Conservation (phyloP, 2,113 vertebrate species). For the Toxotes chatareus region DNA sequence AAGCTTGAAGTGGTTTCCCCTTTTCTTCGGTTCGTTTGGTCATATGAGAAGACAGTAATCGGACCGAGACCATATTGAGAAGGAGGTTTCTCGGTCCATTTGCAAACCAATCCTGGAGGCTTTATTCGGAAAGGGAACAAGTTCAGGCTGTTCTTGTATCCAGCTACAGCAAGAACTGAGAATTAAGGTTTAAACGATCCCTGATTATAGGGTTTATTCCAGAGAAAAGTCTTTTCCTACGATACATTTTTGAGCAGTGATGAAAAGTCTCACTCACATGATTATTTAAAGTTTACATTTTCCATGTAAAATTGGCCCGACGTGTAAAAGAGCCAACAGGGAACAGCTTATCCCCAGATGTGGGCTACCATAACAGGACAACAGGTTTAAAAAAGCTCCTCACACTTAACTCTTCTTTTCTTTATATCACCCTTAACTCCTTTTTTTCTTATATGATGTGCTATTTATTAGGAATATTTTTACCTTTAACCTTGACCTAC, state of each 20-base stretch:
- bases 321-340: not conserved
- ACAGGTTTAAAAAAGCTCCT: not conserved
- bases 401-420: not conserved
- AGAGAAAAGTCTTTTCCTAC: not conserved
- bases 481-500: constrained; percentile 55
- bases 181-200: constrained; percentile 3
- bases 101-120: constrained; percentile 41
- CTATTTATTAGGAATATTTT: constrained; percentile 51
- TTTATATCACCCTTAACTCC: not conserved
- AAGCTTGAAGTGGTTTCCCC: constrained; percentile 39
- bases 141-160: constrained; percentile 6
- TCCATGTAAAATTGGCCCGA: not conserved
- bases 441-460: not conserved
- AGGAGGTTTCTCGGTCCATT: constrained; percentile 53
- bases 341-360: not conserved
- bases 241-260: constrained; percentile 1
- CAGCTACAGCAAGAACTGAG: constrained; percentile 7
- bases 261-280: not conserved
- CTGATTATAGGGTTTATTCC: constrained; percentile 30
- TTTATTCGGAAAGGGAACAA: constrained; percentile 33
- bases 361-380: not conserved
- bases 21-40: constrained; percentile 29
- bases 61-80: constrained; percentile 50
- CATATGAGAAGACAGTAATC: constrained; percentile 54
- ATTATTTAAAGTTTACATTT: not conserved